These are phyloP conservation scores for Clarias gariepinus DNA, from an alignment of 2,113 vertebrate species.

Conservation along the genomic window DNA sequence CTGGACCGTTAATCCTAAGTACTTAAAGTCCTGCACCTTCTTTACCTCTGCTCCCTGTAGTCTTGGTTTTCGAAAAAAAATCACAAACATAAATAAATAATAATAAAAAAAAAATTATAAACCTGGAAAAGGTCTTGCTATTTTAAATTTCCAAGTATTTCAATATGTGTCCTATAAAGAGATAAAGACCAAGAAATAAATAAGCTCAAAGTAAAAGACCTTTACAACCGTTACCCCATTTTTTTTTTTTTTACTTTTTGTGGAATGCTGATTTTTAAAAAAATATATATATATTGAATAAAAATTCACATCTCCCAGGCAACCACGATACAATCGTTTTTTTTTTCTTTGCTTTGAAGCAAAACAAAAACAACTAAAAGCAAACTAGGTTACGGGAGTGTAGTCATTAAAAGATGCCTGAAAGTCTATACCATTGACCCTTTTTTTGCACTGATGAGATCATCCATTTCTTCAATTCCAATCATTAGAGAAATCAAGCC, in stretches of 20 bases:
- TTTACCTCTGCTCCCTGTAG: too few relatives aligned
- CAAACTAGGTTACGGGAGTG: neutral
- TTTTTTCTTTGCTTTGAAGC: neutral
- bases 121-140: too few relatives aligned
- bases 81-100: too few relatives aligned
- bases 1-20: too few relatives aligned
- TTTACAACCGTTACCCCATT: too few relatives aligned
- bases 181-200: neutral
- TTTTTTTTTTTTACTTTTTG: neutral
- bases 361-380: too few relatives aligned
- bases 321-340: neutral
- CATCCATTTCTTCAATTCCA: slow-evolving; percentile 15
- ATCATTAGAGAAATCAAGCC: slow-evolving; percentile 42
- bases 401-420: slow-evolving; percentile 6
- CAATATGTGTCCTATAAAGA: too few relatives aligned
- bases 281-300: neutral
- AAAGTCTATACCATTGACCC: neutral
- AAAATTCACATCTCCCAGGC: slow-evolving; percentile 23
- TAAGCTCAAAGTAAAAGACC: too few relatives aligned
- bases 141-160: too few relatives aligned
- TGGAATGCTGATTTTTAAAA: neutral
- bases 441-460: slow-evolving; percentile 29
- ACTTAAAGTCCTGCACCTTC: too few relatives aligned
- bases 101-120: too few relatives aligned
- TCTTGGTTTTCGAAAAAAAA: too few relatives aligned